A percentile compares a stretch with the other conserved stretches of the same genome.
Evolutionary conservation across 2,113 vertebrate species (phyloP).

Genomic region (Etia nguti): DNA sequence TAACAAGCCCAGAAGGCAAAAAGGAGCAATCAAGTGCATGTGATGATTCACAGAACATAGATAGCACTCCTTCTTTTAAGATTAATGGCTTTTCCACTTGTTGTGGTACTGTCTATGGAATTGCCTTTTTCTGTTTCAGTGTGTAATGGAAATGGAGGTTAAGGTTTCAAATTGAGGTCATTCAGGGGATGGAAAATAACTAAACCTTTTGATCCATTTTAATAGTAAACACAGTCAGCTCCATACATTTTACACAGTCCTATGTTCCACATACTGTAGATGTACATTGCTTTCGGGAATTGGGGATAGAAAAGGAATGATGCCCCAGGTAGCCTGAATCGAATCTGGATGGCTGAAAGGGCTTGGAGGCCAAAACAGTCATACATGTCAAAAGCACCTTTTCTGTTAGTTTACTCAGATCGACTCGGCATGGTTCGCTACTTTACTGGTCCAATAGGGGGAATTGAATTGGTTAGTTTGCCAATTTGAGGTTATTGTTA

Average conservation of each 20-base stretch:
- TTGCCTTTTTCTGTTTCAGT: neutral
- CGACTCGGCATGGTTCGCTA: accelerated
- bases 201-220: neutral
- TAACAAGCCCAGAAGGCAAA: neutral
- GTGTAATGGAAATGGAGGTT: neutral
- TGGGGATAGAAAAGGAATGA: neutral
- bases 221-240: neutral
- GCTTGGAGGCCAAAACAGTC: neutral
- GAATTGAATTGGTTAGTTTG: neutral
- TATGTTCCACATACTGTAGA: neutral
- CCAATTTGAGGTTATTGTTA: neutral
- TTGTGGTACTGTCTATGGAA: neutral
- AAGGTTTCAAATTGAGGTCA: constrained; percentile 12
- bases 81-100: neutral
- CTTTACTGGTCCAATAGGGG: neutral
- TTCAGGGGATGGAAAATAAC: neutral
- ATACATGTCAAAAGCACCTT: neutral
- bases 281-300: neutral
- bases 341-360: neutral
- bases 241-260: neutral
- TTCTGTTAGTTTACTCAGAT: neutral
- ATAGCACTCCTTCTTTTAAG: neutral
- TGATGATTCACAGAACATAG: neutral
- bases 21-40: constrained; percentile 9
- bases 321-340: neutral